Base-by-base conservation (phyloP, 1,140 invertebrate genomes). In the Rhyzopertha dominica region DNA sequence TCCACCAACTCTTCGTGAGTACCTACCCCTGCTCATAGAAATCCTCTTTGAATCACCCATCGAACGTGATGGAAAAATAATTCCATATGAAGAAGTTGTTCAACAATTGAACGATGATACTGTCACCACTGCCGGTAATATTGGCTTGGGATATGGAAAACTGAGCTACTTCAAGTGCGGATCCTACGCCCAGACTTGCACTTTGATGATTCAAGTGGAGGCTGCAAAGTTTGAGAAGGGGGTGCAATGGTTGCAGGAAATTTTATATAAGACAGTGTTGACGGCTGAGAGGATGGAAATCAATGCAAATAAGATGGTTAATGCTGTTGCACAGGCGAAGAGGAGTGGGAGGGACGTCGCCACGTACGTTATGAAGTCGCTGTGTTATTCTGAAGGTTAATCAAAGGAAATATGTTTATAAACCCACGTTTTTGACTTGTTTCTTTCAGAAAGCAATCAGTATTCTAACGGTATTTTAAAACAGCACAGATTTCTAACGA, bases 401-500 rank as follows among this genome's bases (percentile, higher is more conserved):
- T 30, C 10, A 35, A 18, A 7, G 10, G 2, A 36, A 18, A 14
- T 30, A 17, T 13, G 34, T 3, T 43, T 28, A 7, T 12, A 44
- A 39, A 17, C 3, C n/a, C 4, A 39, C n/a, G 8, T n/a, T 8
- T 1, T 40, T 18, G 35, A 23, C 36, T 29, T 34, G 14, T 42
- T n/a, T 43, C 58, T 70, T 62, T 36, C 67, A 80, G 85, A 87
- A 43, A 87, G 79, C 54, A 93, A 92, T 63, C 66, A 80, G 45
- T 78, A 79, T 56, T 70, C 76, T 36, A 74, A 73, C 31, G 82
- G 80, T 38, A 75, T 90, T 45, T 61, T 92, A 8, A 71, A 80
- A 0, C 90, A 94, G 58, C 80, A 84, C 29, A 79, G 78, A 36
- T 92, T 93, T 62, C 71, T 94, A 4, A 79, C 74, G 9, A 71